Base-by-base conservation (phyloP, 2,113 vertebrate species). In the Peromyscus polionotus region DNA sequence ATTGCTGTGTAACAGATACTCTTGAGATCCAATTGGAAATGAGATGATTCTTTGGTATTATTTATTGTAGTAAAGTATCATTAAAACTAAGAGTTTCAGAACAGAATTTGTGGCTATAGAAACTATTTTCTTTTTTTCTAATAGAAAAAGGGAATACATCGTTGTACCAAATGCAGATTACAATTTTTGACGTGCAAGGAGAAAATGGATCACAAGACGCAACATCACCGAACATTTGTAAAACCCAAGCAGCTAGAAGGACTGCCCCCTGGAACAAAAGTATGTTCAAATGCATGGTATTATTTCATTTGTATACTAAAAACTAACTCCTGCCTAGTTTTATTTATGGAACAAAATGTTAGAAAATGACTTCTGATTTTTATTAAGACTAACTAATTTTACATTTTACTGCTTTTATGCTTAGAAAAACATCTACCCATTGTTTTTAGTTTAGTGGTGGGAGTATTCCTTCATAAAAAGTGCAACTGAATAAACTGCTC, bases 131-230 rank as follows among this genome's bases (percentile, higher is more conserved):
- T 5, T 31, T 85, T 93, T 97, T 96, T 22, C 36, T 95, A 33
- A 97, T 94, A 99, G 99, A 99, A 99, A 99, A 99, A 99, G 98
- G 99, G 99, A 95, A 99, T 99, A 97, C 99, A 99, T 98, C 99
- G 99, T 92, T 99, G 99, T 97, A 99, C 99, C 77, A 99, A 99
- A 97, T 99, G 99, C 98, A 98, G 99, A 75, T 98, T 99, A 72
- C 99, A 99, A 7, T 99, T 99, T 98, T 99, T 99, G 97, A 99
- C 99, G 1, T 99, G 99, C 98, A 99, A 99, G 98, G 99, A 99
- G 95, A 99, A 99, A 99, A 97, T 99, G 97, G 99, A 99, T 96
- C 99, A 99, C 97, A 99, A 99, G 98, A 99, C 99, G 97, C 99
- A 99, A 26, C 99, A 99, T 97, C 99, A 99, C 97, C 99, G 99